Conservation (phyloP, 2,113 vertebrate species). For the Corydoras sp. region DNA sequence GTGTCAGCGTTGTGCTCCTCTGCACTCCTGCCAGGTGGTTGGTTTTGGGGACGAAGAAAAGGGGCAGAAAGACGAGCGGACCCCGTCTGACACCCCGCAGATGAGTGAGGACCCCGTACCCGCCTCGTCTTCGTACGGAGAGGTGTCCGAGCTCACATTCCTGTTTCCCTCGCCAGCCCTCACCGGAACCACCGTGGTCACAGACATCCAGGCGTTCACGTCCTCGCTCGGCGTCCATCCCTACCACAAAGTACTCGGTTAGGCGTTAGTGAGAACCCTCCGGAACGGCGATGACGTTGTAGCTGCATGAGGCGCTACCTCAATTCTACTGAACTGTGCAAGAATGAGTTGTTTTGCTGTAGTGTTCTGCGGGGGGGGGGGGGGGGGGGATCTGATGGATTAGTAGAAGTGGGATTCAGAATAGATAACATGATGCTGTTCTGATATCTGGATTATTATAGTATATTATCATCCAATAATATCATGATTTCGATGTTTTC, state of each 20-base stretch:
- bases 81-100: conserved; percentile 30
- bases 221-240: conserved; percentile 80
- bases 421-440: too few relatives aligned
- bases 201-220: conserved; percentile 84
- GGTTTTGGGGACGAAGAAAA: conserved; percentile 83
- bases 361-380: too few relatives aligned
- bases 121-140: conserved; percentile 64
- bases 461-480: too few relatives aligned
- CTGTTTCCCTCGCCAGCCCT: conserved; percentile 68
- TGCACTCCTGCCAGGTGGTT: conserved; percentile 71
- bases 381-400: too few relatives aligned
- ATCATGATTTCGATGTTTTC: too few relatives aligned
- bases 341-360: neutral
- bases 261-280: conserved; percentile 33
- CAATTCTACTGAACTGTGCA: conserved; percentile 6
- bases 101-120: conserved; percentile 48
- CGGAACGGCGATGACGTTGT: neutral
- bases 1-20: neutral
- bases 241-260: conserved; percentile 90
- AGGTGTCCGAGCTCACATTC: conserved; percentile 78
- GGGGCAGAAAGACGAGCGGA: conserved; percentile 51
- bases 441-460: too few relatives aligned
- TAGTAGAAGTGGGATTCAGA: too few relatives aligned
- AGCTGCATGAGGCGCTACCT: conserved; percentile 16
- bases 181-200: conserved; percentile 64